phyloP scores from a whole-genome alignment of 2,888 invertebrate genomes.

The Hyppa rectilinea region DNA sequence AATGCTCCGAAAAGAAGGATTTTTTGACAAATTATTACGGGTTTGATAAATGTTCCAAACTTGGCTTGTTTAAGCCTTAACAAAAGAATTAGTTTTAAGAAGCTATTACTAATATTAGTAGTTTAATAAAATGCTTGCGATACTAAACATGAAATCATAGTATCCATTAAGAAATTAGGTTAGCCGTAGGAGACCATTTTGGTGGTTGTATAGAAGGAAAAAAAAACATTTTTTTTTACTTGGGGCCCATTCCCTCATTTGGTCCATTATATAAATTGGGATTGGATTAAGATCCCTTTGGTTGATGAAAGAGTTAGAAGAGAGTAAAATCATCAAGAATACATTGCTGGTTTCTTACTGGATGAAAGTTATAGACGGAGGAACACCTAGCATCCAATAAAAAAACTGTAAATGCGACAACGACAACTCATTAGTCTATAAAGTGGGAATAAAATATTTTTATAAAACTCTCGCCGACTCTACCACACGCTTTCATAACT shows the following conservation, averaged over 20 bases:
- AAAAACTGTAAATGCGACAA: neutral
- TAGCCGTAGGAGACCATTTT: conserved; percentile 32
- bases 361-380: neutral
- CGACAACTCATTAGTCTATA: neutral
- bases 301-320: conserved; percentile 9
- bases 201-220: conserved; percentile 13
- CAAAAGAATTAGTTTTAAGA: conserved; percentile 61
- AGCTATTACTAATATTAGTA: conserved; percentile 62
- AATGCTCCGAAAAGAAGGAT: conserved; percentile 29
- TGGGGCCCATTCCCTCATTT: neutral
- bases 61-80: conserved; percentile 62
- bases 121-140: conserved; percentile 53
- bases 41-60: conserved; percentile 66
- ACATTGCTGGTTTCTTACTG: neutral
- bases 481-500: conserved; percentile 58
- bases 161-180: conserved; percentile 47
- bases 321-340: conserved; percentile 11
- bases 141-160: conserved; percentile 41
- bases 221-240: conserved; percentile 16
- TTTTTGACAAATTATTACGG: conserved; percentile 65
- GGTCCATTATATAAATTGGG: conserved; percentile 7
- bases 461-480: conserved; percentile 29
- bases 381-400: neutral
- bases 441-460: conserved; percentile 29
- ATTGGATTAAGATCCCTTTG: neutral